Evolutionary conservation across 2,113 vertebrate species (phyloP).

Genomic region (Gila orcuttii): DNA sequence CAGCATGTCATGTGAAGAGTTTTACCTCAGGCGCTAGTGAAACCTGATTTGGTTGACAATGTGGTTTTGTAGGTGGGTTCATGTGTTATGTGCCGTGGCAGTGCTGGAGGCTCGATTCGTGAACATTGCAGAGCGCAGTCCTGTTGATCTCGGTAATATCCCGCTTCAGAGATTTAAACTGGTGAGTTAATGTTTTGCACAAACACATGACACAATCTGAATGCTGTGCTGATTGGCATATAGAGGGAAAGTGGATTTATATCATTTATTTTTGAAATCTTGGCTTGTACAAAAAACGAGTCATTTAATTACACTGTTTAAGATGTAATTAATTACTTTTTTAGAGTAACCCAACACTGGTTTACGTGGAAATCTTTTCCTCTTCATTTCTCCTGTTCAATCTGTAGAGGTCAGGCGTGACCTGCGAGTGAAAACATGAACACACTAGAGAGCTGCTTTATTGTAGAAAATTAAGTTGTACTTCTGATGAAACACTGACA

Average conservation of each 20-base stretch:
- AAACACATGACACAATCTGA: not conserved
- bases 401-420: no score
- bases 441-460: no score
- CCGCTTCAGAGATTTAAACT: slow-evolving; percentile 91
- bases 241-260: not conserved
- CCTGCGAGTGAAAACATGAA: no score
- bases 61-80: slow-evolving; percentile 87
- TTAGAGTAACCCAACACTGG: no score
- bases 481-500: no score
- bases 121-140: slow-evolving; percentile 88
- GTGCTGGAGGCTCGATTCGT: slow-evolving; percentile 96
- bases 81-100: slow-evolving; percentile 94
- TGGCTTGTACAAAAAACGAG: not conserved
- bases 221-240: not conserved
- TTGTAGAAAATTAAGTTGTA: no score
- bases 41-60: not conserved
- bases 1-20: not conserved
- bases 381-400: no score
- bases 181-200: slow-evolving; percentile 75
- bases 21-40: not conserved
- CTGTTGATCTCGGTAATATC: slow-evolving; percentile 92
- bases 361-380: no score
- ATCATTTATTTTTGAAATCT: not conserved
- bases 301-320: no score
- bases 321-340: no score